Conservation (phyloP, 2,888 invertebrate species). For the Catotricha subobsoleta region DNA sequence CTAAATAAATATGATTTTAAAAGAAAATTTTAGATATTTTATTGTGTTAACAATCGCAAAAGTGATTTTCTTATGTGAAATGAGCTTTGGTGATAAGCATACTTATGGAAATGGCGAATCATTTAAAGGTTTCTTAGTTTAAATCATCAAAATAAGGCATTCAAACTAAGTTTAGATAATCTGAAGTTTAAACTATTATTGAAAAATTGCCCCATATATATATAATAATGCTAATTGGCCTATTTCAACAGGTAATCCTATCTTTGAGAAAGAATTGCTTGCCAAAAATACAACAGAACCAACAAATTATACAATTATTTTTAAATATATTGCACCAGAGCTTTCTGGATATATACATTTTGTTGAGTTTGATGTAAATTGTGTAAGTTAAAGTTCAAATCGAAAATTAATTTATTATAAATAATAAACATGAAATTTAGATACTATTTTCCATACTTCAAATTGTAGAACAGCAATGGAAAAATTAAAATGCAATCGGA, state of each 20-base stretch:
- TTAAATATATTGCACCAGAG: background rate
- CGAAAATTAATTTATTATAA: background rate
- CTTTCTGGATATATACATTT: background rate
- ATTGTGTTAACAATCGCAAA: too few relatives aligned
- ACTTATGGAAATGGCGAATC: background rate
- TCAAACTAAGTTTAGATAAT: too few relatives aligned
- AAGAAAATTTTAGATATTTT: too few relatives aligned
- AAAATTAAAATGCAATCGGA: background rate
- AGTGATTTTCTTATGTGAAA: too few relatives aligned
- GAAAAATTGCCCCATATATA: too few relatives aligned
- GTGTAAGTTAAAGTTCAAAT: background rate
- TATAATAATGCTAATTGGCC: too few relatives aligned
- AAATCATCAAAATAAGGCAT: too few relatives aligned
- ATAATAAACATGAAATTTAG: background rate
- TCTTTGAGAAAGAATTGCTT: too few relatives aligned
- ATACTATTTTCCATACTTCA: background rate
- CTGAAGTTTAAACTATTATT: too few relatives aligned
- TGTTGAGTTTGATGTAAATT: constrained; percentile 1
- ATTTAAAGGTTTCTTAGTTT: background rate
- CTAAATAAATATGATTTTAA: too few relatives aligned
- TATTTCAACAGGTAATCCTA: too few relatives aligned
- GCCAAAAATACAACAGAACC: background rate
- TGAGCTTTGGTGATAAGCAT: background rate
- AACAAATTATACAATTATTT: constrained; percentile 2
- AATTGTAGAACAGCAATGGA: background rate